Evolutionary conservation across 2,797 vertebrate species (phyloP), one percentile per base, ranked within the genome.

Genomic region (Pseudochromis fuscus): DNA sequence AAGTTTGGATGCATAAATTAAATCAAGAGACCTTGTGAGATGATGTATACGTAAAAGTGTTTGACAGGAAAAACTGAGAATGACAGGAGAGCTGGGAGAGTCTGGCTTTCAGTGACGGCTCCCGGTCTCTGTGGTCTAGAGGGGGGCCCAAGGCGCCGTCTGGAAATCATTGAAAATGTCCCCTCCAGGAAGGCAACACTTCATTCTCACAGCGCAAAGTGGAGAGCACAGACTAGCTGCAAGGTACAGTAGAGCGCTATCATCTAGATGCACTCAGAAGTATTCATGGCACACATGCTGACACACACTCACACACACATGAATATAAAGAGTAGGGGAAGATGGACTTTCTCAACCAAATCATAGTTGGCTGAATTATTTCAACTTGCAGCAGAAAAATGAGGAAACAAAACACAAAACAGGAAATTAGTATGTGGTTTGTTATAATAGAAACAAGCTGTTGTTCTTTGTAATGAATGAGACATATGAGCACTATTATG

Each of bases 71-170:
- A 65, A 81, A 74, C 16, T 51, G 42, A 73, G 49, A 68, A 67
- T 67, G 75, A 77, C 69, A 79, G 44, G 24, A 45, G 55, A 64
- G 50, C n/a, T 1, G 25, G 33, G 62, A 40, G 45, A 67, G 49
- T 42, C 13, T 57, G 72, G 56, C 40, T 67, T 72, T 75, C 52
- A 46, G 65, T 40, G 75, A 57, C 40, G 77, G 69, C 72, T 66
- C 62, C 69, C 57, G 72, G 65, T 79, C 64, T 81, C 58, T 60
- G 48, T 64, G 77, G 69, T 83, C 77, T 59, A 56, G 60, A 87
- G 75, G 74, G 75, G 55, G 58, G 80, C 85, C 82, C 74, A 72
- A 78, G 88, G 83, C 79, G 51, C 25, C 5, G 5, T 76, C 84
- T 68, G 48, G 64, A 77, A 84, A 79, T 80, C 65, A 62, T 16